Evolutionary conservation across 2,888 invertebrate genomes (phyloP).

Genomic region (Adelphocoris suturalis): DNA sequence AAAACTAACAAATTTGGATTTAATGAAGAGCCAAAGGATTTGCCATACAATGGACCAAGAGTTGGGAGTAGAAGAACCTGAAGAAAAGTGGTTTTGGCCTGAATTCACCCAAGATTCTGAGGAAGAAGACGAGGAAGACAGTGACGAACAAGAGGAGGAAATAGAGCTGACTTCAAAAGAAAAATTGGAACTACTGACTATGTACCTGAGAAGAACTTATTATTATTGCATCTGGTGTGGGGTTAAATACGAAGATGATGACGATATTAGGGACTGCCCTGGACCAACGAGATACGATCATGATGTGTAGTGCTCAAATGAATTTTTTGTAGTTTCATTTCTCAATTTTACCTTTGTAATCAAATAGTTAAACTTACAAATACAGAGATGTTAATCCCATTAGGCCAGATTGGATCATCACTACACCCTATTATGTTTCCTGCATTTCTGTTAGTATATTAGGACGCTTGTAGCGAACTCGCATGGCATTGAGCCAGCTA

Average conservation of each 20-base stretch:
- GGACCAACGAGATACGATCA: conserved; percentile 84
- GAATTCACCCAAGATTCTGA: conserved; percentile 68
- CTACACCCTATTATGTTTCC: too few relatives aligned
- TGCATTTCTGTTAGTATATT: too few relatives aligned
- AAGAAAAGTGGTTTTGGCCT: conserved; percentile 83
- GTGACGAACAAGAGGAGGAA: conserved; percentile 74
- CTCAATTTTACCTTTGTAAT: too few relatives aligned
- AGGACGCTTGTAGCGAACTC: too few relatives aligned
- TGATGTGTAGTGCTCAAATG: conserved; percentile 60
- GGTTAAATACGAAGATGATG: conserved; percentile 82
- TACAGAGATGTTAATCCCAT: too few relatives aligned
- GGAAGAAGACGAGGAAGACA: conserved; percentile 74
- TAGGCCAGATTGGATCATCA: too few relatives aligned
- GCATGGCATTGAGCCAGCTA: too few relatives aligned
- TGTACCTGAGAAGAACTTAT: conserved; percentile 85
- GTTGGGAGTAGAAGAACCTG: conserved; percentile 80
- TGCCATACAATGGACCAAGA: conserved; percentile 82
- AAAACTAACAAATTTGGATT: conserved; percentile 78
- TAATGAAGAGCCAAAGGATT: conserved; percentile 80
- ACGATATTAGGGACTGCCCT: conserved; percentile 84
- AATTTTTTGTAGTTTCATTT: too few relatives aligned
- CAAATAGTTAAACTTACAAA: too few relatives aligned
- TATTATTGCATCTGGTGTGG: conserved; percentile 91
- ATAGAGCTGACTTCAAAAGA: conserved; percentile 78
- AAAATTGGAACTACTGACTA: conserved; percentile 82